Conservation (phyloP, 2,113 vertebrate species). For the Callospermophilus lateralis region DNA sequence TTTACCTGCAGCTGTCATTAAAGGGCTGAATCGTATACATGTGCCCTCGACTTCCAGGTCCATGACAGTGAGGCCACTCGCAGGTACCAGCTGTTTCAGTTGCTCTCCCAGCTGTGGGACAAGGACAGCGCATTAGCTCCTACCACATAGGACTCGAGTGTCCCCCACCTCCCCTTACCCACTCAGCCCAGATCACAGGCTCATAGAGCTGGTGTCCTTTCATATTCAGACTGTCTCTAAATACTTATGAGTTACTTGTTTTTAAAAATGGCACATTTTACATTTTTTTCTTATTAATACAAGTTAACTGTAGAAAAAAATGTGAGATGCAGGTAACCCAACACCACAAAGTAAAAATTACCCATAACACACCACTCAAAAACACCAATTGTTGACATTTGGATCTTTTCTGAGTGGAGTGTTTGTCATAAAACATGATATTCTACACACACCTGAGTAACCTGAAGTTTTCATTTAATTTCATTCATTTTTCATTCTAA, state of each 20-base stretch:
- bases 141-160: fast-evolving
- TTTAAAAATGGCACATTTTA: not conserved
- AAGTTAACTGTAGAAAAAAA: constrained; percentile 5
- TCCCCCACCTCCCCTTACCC: not conserved
- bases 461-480: not conserved
- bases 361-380: not conserved
- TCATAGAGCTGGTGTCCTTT: not conserved
- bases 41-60: constrained; percentile 95
- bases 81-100: constrained; percentile 91
- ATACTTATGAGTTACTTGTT: not conserved
- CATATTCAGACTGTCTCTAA: not conserved
- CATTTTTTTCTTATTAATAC: not conserved
- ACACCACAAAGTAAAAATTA: not conserved
- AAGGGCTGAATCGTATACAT: constrained; percentile 95
- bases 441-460: fast-evolving
- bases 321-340: not conserved
- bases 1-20: constrained; percentile 96
- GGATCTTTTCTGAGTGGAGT: not conserved
- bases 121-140: not conserved
- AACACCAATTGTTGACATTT: not conserved
- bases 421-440: not conserved
- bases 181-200: not conserved
- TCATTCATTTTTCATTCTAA: not conserved
- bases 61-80: constrained; percentile 93
- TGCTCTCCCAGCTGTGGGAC: constrained; percentile 92